These are phyloP conservation scores for Eupithecia centaureata DNA, from an alignment of 2,888 invertebrate genomes.

Conservation along the genomic window DNA sequence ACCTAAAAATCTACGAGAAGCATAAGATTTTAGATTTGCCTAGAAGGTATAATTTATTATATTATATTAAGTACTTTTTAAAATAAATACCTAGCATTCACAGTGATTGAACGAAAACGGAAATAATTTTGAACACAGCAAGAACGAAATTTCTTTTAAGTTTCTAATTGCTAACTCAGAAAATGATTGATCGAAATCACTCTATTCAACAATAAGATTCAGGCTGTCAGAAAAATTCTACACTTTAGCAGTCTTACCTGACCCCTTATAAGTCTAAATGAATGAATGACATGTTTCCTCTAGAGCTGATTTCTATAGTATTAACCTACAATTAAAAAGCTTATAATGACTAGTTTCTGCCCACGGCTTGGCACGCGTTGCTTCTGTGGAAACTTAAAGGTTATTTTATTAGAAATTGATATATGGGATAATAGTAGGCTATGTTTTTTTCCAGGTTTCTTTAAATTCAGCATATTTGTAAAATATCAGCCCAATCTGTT, in stretches of 20 bases:
- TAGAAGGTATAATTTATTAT: neutral
- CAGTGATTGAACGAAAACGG: conserved; percentile 4
- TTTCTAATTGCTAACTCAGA: neutral
- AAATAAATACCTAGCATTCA: neutral
- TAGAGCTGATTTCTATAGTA: neutral
- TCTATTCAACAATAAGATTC: neutral
- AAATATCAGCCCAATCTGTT: no score
- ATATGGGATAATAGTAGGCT: no score
- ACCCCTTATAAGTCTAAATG: no score
- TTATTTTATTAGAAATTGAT: no score
- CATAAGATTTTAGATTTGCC: neutral
- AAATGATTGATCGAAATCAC: neutral
- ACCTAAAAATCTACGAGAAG: neutral
- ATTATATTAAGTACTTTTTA: neutral
- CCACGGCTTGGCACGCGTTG: no score
- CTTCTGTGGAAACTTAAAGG: no score
- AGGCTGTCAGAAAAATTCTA: neutral
- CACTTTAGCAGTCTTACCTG: neutral
- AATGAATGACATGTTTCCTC: no score
- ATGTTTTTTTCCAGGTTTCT: no score
- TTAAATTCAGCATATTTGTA: no score
- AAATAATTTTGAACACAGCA: neutral
- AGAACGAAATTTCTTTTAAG: neutral
- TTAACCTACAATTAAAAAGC: neutral
- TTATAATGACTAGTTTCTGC: no score